Conservation (phyloP, 2,113 vertebrate species). For the Oryzias javanicus region DNA sequence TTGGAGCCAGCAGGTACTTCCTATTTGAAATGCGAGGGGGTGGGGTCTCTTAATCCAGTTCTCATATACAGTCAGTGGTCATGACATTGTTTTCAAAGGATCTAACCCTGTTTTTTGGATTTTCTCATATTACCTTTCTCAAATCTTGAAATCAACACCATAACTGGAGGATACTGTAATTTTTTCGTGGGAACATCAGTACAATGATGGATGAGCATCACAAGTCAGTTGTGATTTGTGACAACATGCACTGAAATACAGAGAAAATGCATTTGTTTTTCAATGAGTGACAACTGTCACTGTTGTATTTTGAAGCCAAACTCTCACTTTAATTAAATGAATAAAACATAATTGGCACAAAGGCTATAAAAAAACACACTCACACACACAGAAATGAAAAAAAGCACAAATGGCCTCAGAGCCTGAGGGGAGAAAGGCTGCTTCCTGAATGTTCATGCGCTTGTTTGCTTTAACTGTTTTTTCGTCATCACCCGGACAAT, state of each 20-base stretch:
- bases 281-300: slow-evolving; percentile 3
- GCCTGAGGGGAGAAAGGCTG: slow-evolving; percentile 39
- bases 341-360: slow-evolving; percentile 17
- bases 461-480: slow-evolving; percentile 41
- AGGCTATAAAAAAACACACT: slow-evolving; percentile 14
- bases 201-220: slow-evolving; percentile 42
- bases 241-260: not conserved
- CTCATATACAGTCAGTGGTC: no score
- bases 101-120: no score
- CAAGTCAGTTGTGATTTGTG: slow-evolving; percentile 21
- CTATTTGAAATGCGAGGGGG: no score
- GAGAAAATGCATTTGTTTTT: not conserved
- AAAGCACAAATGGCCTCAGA: slow-evolving; percentile 10
- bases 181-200: slow-evolving; percentile 60
- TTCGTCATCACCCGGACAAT: slow-evolving; percentile 48
- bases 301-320: slow-evolving; percentile 15
- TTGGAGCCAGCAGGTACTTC: no score
- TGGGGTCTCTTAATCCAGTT: no score
- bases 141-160: no score
- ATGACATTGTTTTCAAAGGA: no score
- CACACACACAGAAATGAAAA: not conserved
- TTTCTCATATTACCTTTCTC: no score
- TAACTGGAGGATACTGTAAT: slow-evolving; percentile 14
- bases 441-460: slow-evolving; percentile 42
- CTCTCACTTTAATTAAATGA: slow-evolving; percentile 1